Conservation (phyloP, 2,113 vertebrate genomes). For the Lipophrys pholis region DNA sequence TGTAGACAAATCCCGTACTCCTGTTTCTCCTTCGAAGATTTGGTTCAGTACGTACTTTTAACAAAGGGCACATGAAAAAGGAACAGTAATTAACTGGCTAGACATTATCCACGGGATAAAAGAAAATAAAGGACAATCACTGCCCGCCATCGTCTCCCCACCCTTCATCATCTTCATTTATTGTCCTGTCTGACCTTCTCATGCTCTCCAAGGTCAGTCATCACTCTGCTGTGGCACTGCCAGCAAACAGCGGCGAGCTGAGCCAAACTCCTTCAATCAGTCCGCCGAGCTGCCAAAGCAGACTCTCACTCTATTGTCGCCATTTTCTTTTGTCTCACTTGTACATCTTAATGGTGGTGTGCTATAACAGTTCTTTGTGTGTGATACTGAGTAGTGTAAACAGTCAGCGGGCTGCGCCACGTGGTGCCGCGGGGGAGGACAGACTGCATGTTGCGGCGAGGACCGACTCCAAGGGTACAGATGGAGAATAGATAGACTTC, state of each 20-base stretch:
- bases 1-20: constrained; percentile 34
- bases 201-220: constrained; percentile 78
- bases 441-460: constrained; percentile 51
- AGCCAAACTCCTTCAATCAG: constrained; percentile 67
- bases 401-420: constrained; percentile 70
- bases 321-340: constrained; percentile 68
- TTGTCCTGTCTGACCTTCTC: constrained; percentile 69
- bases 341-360: constrained; percentile 51
- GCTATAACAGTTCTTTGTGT: constrained; percentile 73
- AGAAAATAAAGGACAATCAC: constrained; percentile 52
- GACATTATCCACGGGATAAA: constrained; percentile 38
- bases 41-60: constrained; percentile 11
- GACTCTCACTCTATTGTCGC: constrained; percentile 46
- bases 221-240: constrained; percentile 62
- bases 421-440: constrained; percentile 66
- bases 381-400: constrained; percentile 75
- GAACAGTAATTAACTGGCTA: constrained; percentile 34
- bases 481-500: constrained; percentile 77
- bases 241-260: constrained; percentile 42
- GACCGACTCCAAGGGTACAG: constrained; percentile 72
- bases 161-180: constrained; percentile 44
- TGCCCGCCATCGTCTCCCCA: constrained; percentile 32
- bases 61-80: constrained; percentile 39
- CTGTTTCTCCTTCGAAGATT: constrained; percentile 14
- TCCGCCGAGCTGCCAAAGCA: constrained; percentile 53